These are phyloP conservation scores for Caenorhabditis afra DNA, from an alignment of 2,888 invertebrate genomes.

Conservation along the genomic window DNA sequence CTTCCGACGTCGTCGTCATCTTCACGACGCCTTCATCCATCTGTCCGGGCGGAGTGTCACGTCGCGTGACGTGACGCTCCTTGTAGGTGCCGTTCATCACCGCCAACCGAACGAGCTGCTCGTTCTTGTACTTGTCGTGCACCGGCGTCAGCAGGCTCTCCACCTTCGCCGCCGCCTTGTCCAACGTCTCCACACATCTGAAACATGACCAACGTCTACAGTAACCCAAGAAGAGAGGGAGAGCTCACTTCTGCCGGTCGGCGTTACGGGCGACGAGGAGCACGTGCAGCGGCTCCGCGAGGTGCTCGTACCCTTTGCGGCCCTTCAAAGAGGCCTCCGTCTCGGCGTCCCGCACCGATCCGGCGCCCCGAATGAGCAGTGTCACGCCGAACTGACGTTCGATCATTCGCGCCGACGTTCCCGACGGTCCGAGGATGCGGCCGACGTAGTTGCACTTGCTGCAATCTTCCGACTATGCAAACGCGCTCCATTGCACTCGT, in stretches of 20 bases:
- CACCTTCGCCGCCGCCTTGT: constrained; percentile 96
- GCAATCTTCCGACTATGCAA: too few species aligned
- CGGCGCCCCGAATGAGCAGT: constrained; percentile 71
- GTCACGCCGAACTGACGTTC: constrained; percentile 69
- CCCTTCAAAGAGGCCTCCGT: constrained; percentile 66
- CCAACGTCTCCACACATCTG: constrained; percentile 88
- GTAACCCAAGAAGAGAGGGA: too few species aligned
- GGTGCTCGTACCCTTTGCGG: constrained; percentile 72
- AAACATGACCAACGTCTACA: too few species aligned
- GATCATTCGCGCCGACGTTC: constrained; percentile 74
- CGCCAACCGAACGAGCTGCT: constrained; percentile 97
- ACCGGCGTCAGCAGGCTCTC: constrained; percentile 96
- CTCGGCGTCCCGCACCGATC: constrained; percentile 60
- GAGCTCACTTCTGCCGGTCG: constrained; percentile 85
- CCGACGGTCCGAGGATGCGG: constrained; percentile 78
- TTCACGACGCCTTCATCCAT: too few species aligned
- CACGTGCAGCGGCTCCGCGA: constrained; percentile 75
- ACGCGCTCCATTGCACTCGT: too few species aligned
- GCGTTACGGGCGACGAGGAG: constrained; percentile 67
- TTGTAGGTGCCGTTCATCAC: constrained; percentile 94
- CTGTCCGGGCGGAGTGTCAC: too few species aligned
- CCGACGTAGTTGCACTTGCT: constrained; percentile 69
- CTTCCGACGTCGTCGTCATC: too few species aligned
- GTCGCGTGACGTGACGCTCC: too few species aligned
- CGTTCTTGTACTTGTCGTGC: constrained; percentile 98